Conservation (phyloP, 1,140 invertebrate species). For the Propsilocerus akamusi region DNA sequence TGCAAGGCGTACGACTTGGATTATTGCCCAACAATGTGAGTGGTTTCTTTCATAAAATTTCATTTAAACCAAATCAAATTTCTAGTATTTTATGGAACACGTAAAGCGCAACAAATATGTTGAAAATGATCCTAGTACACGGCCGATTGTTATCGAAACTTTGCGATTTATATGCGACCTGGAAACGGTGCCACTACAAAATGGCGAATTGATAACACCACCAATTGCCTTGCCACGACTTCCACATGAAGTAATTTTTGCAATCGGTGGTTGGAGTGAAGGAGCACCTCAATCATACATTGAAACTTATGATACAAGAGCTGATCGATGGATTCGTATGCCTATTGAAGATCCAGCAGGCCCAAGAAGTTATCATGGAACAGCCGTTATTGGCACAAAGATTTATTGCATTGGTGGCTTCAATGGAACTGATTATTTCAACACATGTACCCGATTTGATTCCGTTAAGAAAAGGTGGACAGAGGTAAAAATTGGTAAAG, state of each 20-base stretch:
- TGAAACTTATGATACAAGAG: conserved; percentile 57
- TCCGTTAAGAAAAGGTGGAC: conserved; percentile 41
- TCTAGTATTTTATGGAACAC: conserved; percentile 34
- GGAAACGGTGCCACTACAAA: conserved; percentile 25
- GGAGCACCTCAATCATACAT: conserved; percentile 57
- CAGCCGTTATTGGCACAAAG: conserved; percentile 42
- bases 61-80: neutral
- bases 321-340: conserved; percentile 40
- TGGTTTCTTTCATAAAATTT: neutral
- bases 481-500: conserved; percentile 28
- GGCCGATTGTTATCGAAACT: conserved; percentile 40
- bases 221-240: conserved; percentile 40
- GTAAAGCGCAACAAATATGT: conserved; percentile 44
- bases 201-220: conserved; percentile 34
- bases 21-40: conserved; percentile 57
- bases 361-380: conserved; percentile 55
- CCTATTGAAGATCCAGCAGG: conserved; percentile 34
- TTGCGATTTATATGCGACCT: conserved; percentile 38
- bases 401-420: conserved; percentile 66
- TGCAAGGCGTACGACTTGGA: conserved; percentile 65
- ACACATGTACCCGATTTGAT: conserved; percentile 48
- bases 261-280: conserved; percentile 64
- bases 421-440: conserved; percentile 53
- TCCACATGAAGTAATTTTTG: conserved; percentile 49
- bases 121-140: conserved; percentile 38